These are phyloP conservation scores for Nannospalax galili DNA, from an alignment of 2,113 vertebrate species.

Conservation along the genomic window DNA sequence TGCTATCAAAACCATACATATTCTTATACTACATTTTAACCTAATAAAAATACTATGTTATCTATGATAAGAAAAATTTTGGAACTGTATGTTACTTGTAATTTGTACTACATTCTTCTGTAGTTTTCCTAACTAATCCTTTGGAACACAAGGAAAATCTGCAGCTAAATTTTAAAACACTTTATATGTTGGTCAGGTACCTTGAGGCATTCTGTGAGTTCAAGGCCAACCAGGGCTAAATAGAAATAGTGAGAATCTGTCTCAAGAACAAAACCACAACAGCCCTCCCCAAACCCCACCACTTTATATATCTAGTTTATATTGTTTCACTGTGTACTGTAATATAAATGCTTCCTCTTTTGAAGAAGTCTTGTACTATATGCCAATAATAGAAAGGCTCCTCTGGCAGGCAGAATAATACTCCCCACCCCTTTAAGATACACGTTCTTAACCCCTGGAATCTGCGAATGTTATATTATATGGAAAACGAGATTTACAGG, in stretches of 20 bases:
- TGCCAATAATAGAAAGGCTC: slow-evolving; percentile 56
- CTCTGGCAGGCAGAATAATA: background rate
- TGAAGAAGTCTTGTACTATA: background rate
- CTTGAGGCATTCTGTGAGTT: background rate
- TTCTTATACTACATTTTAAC: slow-evolving; percentile 16
- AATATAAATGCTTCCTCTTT: slow-evolving; percentile 58
- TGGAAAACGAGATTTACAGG: slow-evolving; percentile 49
- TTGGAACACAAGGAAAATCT: slow-evolving; percentile 51
- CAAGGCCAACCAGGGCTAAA: background rate
- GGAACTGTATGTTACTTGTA: slow-evolving; percentile 30
- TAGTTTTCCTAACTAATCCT: slow-evolving; percentile 18
- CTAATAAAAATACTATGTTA: slow-evolving; percentile 3
- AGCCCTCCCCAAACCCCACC: background rate
- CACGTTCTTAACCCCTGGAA: slow-evolving; percentile 52
- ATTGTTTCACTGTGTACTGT: slow-evolving; percentile 13
- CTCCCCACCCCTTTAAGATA: background rate
- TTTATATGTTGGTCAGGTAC: slow-evolving; percentile 22
- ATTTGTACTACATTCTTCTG: slow-evolving; percentile 16
- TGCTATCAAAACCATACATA: background rate
- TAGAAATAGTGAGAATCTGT: background rate
- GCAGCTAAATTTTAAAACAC: slow-evolving; percentile 35
- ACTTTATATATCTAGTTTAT: slow-evolving; percentile 68
- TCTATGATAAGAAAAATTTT: background rate
- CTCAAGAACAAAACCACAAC: background rate
- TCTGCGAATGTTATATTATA: slow-evolving; percentile 43